Evolutionary conservation across 1,140 invertebrate genomes (phyloP), one percentile per base, ranked within the genome.

Genomic region (Zelostemma sp.): DNA sequence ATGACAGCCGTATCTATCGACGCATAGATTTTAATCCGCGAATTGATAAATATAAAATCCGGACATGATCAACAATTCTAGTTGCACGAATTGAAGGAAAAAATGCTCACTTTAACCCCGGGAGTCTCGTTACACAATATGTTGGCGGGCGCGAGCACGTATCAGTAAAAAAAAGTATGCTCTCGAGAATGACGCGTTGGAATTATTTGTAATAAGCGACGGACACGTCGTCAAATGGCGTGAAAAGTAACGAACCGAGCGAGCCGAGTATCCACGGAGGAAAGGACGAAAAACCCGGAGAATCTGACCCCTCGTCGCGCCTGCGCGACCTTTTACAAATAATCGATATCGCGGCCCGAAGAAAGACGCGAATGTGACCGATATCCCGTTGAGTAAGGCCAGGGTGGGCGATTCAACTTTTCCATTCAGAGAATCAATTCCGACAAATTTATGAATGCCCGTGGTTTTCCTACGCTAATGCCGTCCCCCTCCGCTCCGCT

Each of bases 311-410:
- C 0, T 19, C 15, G 1, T 6, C 15, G 64, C 69, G 69, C 60
- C 16, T 72, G 69, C 69, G 69, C 69, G 68, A 72, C 69, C 69
- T 72, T 72, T 72, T 61, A 65, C 51, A 56, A 68, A 68, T 68
- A 72, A 72, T 72, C 69, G 69, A 72, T 72, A 72, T 0, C 61
- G 40, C 40, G 56, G 48, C 69, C n/a, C 51, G 64, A 72, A 65
- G 69, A 68, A 65, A 72, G 59, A 18, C 64, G 64, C 49, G 53
- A 56, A 64, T 35, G 64, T 68, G 60, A 64, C 69, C 69, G 61
- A 72, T 72, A 68, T 67, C 64, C 68, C 46, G 68, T 79, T 79
- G 79, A 68, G 76, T 74, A 81, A 81, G 74, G 76, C 72, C 78
- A 77, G 70, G 73, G 71, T 75, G 54, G 57, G 57, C 55, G 60